Evolutionary conservation across 2,888 invertebrate genomes (phyloP).

Genomic region (Cartodere bifasciata): DNA sequence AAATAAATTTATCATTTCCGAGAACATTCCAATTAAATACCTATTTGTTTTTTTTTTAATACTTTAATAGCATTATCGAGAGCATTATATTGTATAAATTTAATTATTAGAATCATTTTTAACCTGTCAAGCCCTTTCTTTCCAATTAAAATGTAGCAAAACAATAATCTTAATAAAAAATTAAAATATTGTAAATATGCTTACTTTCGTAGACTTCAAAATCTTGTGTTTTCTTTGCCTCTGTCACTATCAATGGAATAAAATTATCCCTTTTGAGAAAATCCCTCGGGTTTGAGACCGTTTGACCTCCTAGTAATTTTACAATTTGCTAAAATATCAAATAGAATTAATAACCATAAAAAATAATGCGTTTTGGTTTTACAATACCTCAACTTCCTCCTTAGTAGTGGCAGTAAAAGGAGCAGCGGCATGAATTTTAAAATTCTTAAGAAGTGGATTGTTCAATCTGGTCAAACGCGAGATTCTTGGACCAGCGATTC

Average conservation of each 20-base stretch:
- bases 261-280: slow-evolving; percentile 20
- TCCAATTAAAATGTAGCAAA: no score
- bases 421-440: slow-evolving; percentile 40
- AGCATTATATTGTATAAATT: no score
- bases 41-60: no score
- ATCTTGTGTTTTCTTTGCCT: slow-evolving; percentile 25
- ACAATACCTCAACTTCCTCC: slow-evolving; percentile 28
- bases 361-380: no score
- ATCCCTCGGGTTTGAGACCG: slow-evolving; percentile 18
- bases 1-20: no score
- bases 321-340: slow-evolving; percentile 22
- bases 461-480: slow-evolving; percentile 32
- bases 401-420: slow-evolving; percentile 32
- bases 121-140: no score
- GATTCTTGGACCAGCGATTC: slow-evolving; percentile 39
- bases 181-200: slow-evolving; percentile 9
- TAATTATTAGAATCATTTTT: no score
- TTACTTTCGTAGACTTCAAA: slow-evolving; percentile 27
- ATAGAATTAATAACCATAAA: no score
- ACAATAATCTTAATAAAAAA: not conserved
- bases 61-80: no score
- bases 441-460: slow-evolving; percentile 37
- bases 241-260: slow-evolving; percentile 26
- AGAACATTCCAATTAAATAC: no score
- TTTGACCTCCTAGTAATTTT: slow-evolving; percentile 23